Base-by-base conservation (phyloP, 2,797 vertebrate genomes). In the Pipistrellus nathusii region DNA sequence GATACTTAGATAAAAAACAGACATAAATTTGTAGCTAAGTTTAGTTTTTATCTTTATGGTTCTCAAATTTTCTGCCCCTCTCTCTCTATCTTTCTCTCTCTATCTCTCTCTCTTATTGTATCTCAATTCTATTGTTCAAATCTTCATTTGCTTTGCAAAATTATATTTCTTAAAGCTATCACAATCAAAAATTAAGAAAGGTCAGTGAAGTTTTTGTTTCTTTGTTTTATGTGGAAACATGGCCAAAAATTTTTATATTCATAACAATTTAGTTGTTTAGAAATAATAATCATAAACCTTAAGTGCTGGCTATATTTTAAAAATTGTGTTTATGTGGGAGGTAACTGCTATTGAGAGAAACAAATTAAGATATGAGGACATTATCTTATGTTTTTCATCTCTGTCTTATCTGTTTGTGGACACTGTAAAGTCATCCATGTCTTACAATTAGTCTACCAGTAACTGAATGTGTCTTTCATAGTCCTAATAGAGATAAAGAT, bases 1-100 rank as follows among this genome's bases (percentile, higher is more conserved):
- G 83, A 78, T 97, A 95, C 91, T 93, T 95, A 90, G 21, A 71
- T 96, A 62, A 90, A 96, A 93, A 96, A 76, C 87, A 96, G 93
- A 95, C 95, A 92, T 90, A 94, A 94, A 96, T 90, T 51, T 84
- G 78, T 92, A 68, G 85, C 94, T 95, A 96, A 96, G 83, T 94
- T 95, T 94, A 95, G 87, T 95, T 95, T 95, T 95, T 90, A 76
- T 95, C 64, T 94, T 96, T 64, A 94, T 64, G 59, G 85, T 72
- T 91, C 59, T 96, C 84, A 90, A 88, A 83, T 15, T 15, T 51
- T 51, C 6, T 20, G 6, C 21, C 53, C 9, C 53, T 21, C 53
- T 23, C 20, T 9, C 6, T 53, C 18, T 55, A 20, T 55, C 53
- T 53, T 18, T 55, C 20, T 23, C 55, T 25, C 10, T 10, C 55